A percentile compares a stretch with the other conserved stretches of the same genome.
Evolutionary conservation across 2,797 vertebrate genomes (phyloP).

Genomic region (Leuciscus waleckii): DNA sequence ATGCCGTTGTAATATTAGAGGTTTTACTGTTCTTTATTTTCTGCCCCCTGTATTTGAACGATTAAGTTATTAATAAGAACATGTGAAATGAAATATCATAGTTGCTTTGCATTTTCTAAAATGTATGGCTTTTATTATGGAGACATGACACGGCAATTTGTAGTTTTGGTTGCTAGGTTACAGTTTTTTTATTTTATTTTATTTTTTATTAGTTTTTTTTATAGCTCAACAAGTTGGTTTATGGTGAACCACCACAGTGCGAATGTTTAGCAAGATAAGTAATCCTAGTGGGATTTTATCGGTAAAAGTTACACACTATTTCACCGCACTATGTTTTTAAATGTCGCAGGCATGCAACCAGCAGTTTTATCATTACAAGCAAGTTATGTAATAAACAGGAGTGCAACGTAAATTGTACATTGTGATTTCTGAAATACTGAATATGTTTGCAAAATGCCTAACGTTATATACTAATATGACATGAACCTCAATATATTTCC

Average conservation of each 20-base stretch:
- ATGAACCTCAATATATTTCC: too few relatives aligned
- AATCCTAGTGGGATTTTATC: not conserved
- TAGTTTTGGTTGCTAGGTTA: conserved; percentile 27
- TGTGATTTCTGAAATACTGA: not conserved
- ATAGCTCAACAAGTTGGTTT: not conserved
- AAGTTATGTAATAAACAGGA: not conserved
- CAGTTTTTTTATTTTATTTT: not conserved
- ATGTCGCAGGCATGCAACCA: not conserved
- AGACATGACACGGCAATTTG: not conserved
- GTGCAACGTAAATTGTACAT: not conserved
- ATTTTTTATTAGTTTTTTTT: not conserved
- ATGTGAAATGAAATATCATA: not conserved
- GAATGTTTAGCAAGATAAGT: not conserved
- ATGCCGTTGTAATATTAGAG: not conserved
- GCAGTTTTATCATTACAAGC: not conserved
- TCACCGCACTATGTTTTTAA: not conserved
- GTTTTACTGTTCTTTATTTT: not conserved
- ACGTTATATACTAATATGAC: not conserved
- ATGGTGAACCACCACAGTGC: not conserved
- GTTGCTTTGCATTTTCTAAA: not conserved
- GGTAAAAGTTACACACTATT: not conserved
- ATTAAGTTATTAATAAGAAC: not conserved
- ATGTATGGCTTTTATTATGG: conserved; percentile 10
- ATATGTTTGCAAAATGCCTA: not conserved
- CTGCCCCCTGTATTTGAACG: not conserved